These are phyloP conservation scores for Eupithecia centaureata DNA, from an alignment of 2,888 invertebrate genomes.

Conservation along the genomic window DNA sequence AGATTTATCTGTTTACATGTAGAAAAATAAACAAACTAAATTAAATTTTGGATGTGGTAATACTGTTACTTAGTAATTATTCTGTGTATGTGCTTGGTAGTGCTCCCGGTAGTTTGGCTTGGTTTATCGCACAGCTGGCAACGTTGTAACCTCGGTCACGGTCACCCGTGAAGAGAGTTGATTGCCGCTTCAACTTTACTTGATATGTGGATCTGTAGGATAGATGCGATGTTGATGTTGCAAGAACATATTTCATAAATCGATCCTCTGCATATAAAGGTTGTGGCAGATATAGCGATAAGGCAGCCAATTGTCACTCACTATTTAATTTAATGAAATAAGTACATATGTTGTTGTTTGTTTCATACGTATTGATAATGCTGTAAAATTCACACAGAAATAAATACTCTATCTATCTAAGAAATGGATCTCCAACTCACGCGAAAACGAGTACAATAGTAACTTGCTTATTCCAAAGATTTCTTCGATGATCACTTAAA, in stretches of 20 bases:
- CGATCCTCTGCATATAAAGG: too few relatives aligned
- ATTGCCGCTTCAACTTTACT: slow-evolving; percentile 53
- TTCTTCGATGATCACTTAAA: background rate
- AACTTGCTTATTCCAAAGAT: background rate
- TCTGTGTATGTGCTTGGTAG: slow-evolving; percentile 37
- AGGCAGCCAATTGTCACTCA: too few relatives aligned
- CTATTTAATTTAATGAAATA: too few relatives aligned
- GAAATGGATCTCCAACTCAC: background rate
- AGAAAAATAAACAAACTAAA: too few relatives aligned
- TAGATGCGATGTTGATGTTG: background rate
- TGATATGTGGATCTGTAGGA: background rate
- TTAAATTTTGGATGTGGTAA: background rate
- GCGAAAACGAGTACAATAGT: background rate
- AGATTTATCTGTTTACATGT: too few relatives aligned
- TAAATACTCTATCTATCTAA: too few relatives aligned
- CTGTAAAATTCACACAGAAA: too few relatives aligned
- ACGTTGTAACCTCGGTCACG: slow-evolving; percentile 68
- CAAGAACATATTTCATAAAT: too few relatives aligned
- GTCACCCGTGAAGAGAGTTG: slow-evolving; percentile 67
- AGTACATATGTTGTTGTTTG: too few relatives aligned
- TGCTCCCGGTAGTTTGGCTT: slow-evolving; percentile 56
- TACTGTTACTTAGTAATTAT: background rate
- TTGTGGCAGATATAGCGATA: too few relatives aligned
- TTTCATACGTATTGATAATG: too few relatives aligned
- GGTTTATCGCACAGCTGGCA: slow-evolving; percentile 49